Conservation (phyloP, 2,888 invertebrate genomes). For the Ditula angustiorana region DNA sequence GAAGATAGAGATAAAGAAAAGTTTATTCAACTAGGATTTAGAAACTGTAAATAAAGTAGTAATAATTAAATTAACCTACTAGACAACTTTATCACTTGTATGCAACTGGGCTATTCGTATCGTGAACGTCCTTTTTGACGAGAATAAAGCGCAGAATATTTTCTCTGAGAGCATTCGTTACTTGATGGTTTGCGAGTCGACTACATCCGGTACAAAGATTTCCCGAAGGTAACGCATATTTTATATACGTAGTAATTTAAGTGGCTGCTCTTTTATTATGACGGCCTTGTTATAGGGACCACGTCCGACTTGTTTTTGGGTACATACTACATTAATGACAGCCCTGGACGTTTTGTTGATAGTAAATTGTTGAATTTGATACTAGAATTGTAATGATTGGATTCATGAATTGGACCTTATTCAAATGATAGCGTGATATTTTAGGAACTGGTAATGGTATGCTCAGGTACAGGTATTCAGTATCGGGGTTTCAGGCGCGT, state of each 20-base stretch:
- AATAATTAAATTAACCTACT: not conserved
- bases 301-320: not conserved
- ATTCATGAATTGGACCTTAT: no score
- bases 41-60: no score
- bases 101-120: not conserved
- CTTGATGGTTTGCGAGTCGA: conserved; percentile 70
- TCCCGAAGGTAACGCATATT: conserved; percentile 79
- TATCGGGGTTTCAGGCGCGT: no score
- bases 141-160: conserved; percentile 55
- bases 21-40: no score
- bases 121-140: conserved; percentile 52
- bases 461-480: no score
- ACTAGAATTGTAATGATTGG: no score
- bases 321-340: conserved; percentile 7
- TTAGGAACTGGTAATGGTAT: no score
- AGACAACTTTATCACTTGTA: not conserved
- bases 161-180: conserved; percentile 65
- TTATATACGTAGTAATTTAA: conserved; percentile 75
- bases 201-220: conserved; percentile 71
- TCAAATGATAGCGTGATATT: no score
- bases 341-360: no score
- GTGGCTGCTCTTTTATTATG: conserved; percentile 66
- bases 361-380: no score
- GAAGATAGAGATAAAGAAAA: no score
- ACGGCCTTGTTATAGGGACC: conserved; percentile 45